Evolutionary conservation across 1,140 invertebrate genomes (phyloP), one percentile per base, ranked within the genome.

Genomic region (Lepidurus arcticus): DNA sequence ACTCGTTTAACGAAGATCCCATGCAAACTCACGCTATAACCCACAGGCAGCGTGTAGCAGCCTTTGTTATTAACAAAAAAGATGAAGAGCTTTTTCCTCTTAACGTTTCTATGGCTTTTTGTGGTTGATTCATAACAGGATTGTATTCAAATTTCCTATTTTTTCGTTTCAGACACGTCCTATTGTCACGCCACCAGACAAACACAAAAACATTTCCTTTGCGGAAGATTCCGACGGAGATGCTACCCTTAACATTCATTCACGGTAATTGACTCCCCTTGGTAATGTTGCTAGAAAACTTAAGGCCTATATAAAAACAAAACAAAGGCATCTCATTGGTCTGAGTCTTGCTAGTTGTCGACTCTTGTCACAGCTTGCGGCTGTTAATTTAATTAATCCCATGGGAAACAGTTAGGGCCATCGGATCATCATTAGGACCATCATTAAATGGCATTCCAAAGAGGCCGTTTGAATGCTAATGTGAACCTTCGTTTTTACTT

Each of bases 21-120:
- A 65, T 65, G 53, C 53, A 21, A 65, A 65, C 53, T 65, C 53
- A 65, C 53, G 53, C 21, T 65, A 65, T 65, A 65, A 65, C 53
- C 53, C 21, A 65, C 53, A 7, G 53, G 53, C 53, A 7, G 53
- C 16, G 53, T 21, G 53, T 65, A 65, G 13, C 16, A 65, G 21
- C 53, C 13, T 9, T n/a, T 65, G 53, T n/a, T 21, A 21, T 21
- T 65, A 11, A 21, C 10, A 16, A 65, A 65, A 16, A 65, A 65
- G 21, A 65, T 7, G 53, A 65, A 13, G 21, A 65, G 53, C 0
- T 65, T 21, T 7, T 65, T 65, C 16, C 21, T 11, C 16, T 16
- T 11, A 21, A n/a, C 53, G 16, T 65, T 65, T 4, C 16, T 65
- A 21, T 1, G 21, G 53, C 1, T 21, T 65, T 65, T 65, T 34